A percentile compares a stretch with the other conserved stretches of the same genome.
These are phyloP conservation scores for Tholera decimalis DNA, from an alignment of 2,888 invertebrate species.

Conservation along the genomic window DNA sequence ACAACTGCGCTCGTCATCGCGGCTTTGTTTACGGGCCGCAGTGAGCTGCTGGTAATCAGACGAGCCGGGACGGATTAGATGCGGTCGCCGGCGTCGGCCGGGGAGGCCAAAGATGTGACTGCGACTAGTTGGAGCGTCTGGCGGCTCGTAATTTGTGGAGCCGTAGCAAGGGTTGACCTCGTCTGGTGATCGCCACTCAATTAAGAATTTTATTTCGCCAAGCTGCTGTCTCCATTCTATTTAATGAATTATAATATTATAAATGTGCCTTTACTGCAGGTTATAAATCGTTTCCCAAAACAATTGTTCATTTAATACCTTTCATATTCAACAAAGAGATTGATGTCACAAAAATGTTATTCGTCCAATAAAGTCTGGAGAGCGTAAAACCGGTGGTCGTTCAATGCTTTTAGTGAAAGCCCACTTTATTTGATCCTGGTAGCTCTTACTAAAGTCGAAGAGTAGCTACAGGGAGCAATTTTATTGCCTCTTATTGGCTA, in stretches of 20 bases:
- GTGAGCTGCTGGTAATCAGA: slow-evolving; percentile 81
- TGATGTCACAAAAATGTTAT: slow-evolving; percentile 63
- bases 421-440: slow-evolving; percentile 75
- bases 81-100: slow-evolving; percentile 57
- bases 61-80: slow-evolving; percentile 65
- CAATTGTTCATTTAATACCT: slow-evolving; percentile 5
- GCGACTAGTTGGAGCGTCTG: slow-evolving; percentile 82
- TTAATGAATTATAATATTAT: slow-evolving; percentile 60
- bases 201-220: slow-evolving; percentile 70
- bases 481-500: slow-evolving; percentile 81
- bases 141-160: slow-evolving; percentile 83
- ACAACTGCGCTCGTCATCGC: slow-evolving; percentile 80
- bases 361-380: slow-evolving; percentile 68
- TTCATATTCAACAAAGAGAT: slow-evolving; percentile 15
- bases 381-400: slow-evolving; percentile 74
- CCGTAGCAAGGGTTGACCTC: slow-evolving; percentile 79
- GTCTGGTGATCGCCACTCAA: slow-evolving; percentile 69
- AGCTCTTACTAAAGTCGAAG: slow-evolving; percentile 71
- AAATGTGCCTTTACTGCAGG: slow-evolving; percentile 22
- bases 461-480: slow-evolving; percentile 74
- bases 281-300: slow-evolving; percentile 14
- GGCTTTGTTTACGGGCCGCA: slow-evolving; percentile 83
- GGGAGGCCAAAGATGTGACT: slow-evolving; percentile 64
- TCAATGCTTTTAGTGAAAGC: slow-evolving; percentile 75
- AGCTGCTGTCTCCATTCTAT: slow-evolving; percentile 60